A percentile compares a stretch with the other conserved stretches of the same genome.
These are phyloP conservation scores for Epinotia bilunana DNA, from an alignment of 2,888 invertebrate species.

Conservation along the genomic window DNA sequence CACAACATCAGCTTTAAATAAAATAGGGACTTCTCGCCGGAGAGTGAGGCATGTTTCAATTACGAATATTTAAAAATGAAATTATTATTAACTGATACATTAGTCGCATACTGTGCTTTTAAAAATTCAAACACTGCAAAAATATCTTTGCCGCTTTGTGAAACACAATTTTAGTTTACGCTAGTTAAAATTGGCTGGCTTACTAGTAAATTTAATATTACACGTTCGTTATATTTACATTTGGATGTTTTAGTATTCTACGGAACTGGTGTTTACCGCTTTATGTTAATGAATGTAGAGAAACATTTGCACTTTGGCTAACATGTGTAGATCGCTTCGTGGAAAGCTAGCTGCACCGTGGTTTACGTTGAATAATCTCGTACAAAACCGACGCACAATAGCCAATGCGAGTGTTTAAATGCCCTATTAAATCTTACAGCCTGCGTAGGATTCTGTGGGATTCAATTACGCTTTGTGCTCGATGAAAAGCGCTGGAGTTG, in stretches of 20 bases:
- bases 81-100: not conserved
- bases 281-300: constrained; percentile 61
- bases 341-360: constrained; percentile 76
- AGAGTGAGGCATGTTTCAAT: not conserved
- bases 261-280: constrained; percentile 44
- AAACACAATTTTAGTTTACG: constrained; percentile 9
- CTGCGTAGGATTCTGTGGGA: constrained; percentile 83
- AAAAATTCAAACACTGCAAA: not conserved
- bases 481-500: constrained; percentile 81
- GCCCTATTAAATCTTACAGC: constrained; percentile 84
- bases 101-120: not conserved
- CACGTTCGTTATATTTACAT: constrained; percentile 42
- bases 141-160: not conserved
- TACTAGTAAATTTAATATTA: constrained; percentile 23
- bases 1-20: too few relatives aligned
- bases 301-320: constrained; percentile 70
- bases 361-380: constrained; percentile 81
- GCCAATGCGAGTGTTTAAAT: constrained; percentile 84
- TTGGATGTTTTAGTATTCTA: constrained; percentile 29
- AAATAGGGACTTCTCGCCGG: too few relatives aligned
- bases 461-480: constrained; percentile 84
- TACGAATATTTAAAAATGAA: not conserved
- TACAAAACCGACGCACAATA: constrained; percentile 81
- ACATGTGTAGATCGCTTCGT: constrained; percentile 70
- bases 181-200: constrained; percentile 2